Evolutionary conservation across 2,113 vertebrate species (phyloP).

Genomic region (Dasypus novemcinctus): DNA sequence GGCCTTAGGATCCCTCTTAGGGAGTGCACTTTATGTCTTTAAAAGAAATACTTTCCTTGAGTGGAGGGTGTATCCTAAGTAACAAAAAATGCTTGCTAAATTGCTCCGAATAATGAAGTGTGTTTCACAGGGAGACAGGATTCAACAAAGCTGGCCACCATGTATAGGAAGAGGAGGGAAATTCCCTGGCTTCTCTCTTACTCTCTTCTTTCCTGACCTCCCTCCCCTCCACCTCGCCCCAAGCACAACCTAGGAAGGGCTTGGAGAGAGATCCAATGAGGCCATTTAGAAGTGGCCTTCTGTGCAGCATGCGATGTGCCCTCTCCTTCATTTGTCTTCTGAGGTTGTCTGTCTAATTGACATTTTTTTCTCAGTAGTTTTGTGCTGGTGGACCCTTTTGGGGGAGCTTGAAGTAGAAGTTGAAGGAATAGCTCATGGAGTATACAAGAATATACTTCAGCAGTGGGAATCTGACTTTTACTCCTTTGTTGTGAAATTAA

Average conservation of each 20-base stretch:
- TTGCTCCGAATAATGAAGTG: neutral
- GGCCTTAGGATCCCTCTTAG: neutral
- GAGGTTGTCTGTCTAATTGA: neutral
- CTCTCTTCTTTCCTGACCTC: neutral
- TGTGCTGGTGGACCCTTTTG: neutral
- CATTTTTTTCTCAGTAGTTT: neutral
- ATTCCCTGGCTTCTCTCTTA: neutral
- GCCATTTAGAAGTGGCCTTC: neutral
- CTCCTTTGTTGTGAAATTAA: neutral
- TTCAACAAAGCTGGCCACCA: neutral
- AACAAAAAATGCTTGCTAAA: neutral
- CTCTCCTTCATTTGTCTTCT: neutral
- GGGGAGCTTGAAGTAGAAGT: neutral
- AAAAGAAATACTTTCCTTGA: neutral
- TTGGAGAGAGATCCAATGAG: neutral
- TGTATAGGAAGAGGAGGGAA: neutral
- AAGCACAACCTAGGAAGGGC: neutral
- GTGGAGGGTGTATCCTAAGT: neutral
- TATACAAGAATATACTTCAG: neutral
- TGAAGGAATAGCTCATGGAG: neutral
- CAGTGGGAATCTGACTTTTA: neutral
- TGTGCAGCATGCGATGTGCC: neutral
- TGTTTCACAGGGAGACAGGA: neutral
- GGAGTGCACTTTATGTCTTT: neutral
- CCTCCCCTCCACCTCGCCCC: no score